phyloP scores from a whole-genome alignment of 2,797 vertebrate genomes.

The Lacerta agilis region DNA sequence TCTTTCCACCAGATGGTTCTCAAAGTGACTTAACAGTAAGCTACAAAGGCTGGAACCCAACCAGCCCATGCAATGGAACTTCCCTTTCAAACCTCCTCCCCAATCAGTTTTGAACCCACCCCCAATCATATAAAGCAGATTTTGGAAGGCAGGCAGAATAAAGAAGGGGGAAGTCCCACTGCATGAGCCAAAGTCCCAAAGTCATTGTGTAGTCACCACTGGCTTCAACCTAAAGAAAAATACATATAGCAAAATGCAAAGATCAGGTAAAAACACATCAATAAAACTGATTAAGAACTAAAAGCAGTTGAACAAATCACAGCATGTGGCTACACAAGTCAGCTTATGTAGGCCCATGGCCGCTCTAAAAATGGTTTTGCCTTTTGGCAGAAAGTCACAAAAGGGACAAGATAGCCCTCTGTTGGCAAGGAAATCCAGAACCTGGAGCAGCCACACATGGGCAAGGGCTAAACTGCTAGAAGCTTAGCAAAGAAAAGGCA shows the following conservation, averaged over 20 bases:
- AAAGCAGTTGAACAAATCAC: background rate
- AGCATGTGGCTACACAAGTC: background rate
- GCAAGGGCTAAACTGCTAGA: background rate
- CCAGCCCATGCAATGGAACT: too few relatives aligned
- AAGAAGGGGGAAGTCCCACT: too few relatives aligned
- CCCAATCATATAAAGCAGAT: too few relatives aligned
- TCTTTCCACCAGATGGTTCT: background rate
- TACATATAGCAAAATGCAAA: background rate
- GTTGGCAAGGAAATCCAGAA: background rate
- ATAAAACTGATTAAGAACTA: background rate
- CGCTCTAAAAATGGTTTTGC: background rate
- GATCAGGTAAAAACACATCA: background rate
- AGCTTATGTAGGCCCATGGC: too few relatives aligned
- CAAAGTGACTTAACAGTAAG: background rate
- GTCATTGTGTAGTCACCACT: too few relatives aligned
- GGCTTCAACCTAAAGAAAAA: background rate
- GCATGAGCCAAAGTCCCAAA: too few relatives aligned
- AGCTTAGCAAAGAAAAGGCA: background rate
- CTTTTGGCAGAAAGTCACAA: background rate
- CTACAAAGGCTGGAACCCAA: background rate
- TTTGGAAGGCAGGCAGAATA: too few relatives aligned
- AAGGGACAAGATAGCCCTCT: background rate
- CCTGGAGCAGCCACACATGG: background rate
- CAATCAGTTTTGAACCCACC: too few relatives aligned
- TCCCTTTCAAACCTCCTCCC: too few relatives aligned